A percentile compares a stretch with the other conserved stretches of the same genome.
phyloP scores from a whole-genome alignment of 2,113 vertebrate genomes.

The Albula goreensis region DNA sequence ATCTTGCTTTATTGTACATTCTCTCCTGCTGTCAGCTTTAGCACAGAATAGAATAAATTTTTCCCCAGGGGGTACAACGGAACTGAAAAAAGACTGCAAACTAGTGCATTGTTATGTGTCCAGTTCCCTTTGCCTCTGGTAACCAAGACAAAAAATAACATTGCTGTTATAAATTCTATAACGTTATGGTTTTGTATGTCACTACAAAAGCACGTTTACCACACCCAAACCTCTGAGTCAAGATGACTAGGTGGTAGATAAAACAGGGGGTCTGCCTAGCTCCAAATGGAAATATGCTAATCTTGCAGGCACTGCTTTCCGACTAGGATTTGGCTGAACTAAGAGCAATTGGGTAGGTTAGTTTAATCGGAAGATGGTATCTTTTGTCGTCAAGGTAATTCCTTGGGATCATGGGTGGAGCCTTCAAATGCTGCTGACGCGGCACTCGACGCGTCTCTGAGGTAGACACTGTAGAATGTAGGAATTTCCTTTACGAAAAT shows the following conservation, averaged over 20 bases:
- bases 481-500: not conserved
- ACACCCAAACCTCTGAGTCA: not conserved
- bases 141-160: too few relatives aligned
- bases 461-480: not conserved
- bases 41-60: too few relatives aligned
- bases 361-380: not conserved
- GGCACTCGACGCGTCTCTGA: not conserved
- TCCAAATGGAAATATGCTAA: not conserved
- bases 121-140: too few relatives aligned
- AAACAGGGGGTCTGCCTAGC: not conserved
- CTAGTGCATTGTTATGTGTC: too few relatives aligned
- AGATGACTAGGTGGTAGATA: not conserved
- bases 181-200: too few relatives aligned
- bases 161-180: too few relatives aligned
- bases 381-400: not conserved
- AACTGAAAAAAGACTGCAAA: too few relatives aligned
- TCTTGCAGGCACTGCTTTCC: not conserved
- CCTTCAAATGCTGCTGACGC: not conserved
- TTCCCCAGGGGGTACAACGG: too few relatives aligned
- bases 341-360: not conserved
- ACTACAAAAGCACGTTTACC: not conserved
- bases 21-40: too few relatives aligned
- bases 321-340: not conserved
- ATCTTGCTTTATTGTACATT: too few relatives aligned
- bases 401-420: not conserved